phyloP scores from a whole-genome alignment of 2,797 vertebrate species.

The Passerculus sandwichensis region DNA sequence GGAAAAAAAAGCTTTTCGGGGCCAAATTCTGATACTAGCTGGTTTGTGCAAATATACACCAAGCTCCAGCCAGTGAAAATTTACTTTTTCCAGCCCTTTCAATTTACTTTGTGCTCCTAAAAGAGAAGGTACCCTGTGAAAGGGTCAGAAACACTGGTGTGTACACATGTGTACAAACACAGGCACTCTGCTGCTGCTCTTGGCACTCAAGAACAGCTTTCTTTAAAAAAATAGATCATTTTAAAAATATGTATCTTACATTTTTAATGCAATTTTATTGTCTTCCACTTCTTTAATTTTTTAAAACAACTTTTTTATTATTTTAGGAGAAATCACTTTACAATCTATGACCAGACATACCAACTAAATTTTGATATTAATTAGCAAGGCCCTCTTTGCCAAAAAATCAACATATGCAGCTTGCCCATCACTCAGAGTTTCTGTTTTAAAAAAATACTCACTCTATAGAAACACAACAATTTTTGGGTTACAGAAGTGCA shows the following conservation, averaged over 20 bases:
- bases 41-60: background rate
- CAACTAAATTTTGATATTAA: background rate
- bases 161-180: rapidly evolving
- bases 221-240: background rate
- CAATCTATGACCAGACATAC: background rate
- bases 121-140: background rate
- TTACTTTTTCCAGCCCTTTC: background rate
- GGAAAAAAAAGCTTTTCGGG: background rate
- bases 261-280: conserved; percentile 22
- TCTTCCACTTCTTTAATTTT: background rate
- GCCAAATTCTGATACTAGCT: conserved; percentile 47
- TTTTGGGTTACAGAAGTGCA: background rate
- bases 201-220: background rate
- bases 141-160: background rate
- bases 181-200: background rate
- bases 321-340: background rate
- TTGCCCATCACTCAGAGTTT: background rate
- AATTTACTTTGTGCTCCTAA: background rate
- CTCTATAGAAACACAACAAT: background rate
- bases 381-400: background rate
- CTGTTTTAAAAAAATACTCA: background rate
- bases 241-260: background rate
- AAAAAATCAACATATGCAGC: background rate
- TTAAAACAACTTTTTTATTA: background rate
- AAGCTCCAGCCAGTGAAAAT: background rate